Evolutionary conservation across 2,888 invertebrate species (phyloP).

Genomic region (Ectemnius continuus): DNA sequence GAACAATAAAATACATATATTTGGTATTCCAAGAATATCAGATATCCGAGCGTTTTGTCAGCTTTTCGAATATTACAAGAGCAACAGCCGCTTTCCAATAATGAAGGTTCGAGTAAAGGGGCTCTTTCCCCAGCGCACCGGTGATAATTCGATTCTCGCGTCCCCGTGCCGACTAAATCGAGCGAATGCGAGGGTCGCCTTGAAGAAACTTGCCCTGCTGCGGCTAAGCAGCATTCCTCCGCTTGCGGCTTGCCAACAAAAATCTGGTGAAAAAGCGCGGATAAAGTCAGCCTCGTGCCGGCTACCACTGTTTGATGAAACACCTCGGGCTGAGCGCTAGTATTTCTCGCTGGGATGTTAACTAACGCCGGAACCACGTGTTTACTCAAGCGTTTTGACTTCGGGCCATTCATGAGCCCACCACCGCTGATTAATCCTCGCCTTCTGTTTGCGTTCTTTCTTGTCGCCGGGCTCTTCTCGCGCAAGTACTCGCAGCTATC

Average conservation of each 20-base stretch:
- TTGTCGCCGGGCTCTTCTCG: too few relatives aligned
- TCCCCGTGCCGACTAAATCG: slow-evolving; percentile 4
- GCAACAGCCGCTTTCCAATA: neutral
- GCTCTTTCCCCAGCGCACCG: neutral
- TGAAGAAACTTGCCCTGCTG: slow-evolving; percentile 11
- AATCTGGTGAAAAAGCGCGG: neutral
- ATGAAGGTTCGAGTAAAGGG: neutral
- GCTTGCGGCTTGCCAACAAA: slow-evolving; percentile 3
- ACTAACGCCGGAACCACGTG: neutral
- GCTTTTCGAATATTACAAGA: neutral
- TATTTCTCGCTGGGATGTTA: neutral
- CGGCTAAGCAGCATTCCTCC: slow-evolving; percentile 24
- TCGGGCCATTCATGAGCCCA: neutral
- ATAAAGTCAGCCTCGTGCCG: neutral
- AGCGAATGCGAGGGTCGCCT: slow-evolving; percentile 2
- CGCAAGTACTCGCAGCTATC: too few relatives aligned
- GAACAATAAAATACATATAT: too few relatives aligned
- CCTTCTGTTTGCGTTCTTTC: too few relatives aligned
- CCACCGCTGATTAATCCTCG: neutral
- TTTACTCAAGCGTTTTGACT: neutral
- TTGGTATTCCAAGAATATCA: neutral
- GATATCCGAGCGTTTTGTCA: neutral
- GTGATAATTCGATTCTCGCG: slow-evolving; percentile 39
- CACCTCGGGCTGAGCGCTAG: neutral
- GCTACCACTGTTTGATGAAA: neutral